These are phyloP conservation scores for Mirza zaza DNA, from an alignment of 2,113 vertebrate species.

Conservation along the genomic window DNA sequence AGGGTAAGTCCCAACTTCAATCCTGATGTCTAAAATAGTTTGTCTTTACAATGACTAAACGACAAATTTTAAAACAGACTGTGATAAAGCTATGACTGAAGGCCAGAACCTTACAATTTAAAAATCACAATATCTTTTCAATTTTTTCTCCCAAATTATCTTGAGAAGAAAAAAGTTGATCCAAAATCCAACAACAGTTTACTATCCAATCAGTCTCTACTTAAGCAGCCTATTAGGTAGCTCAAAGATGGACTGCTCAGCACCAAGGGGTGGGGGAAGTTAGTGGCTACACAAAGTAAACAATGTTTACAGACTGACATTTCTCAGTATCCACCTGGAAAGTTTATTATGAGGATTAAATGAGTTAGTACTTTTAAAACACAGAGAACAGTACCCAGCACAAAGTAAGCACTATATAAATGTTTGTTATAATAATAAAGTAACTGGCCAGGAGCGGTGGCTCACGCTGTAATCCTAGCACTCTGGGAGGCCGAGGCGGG, in stretches of 20 bases:
- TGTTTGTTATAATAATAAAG: background rate
- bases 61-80: slow-evolving; percentile 12
- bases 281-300: background rate
- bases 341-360: slow-evolving; percentile 11
- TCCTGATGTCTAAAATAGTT: background rate
- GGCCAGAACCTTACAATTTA: background rate
- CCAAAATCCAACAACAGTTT: background rate
- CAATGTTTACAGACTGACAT: background rate
- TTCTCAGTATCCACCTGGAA: background rate
- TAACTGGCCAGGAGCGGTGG: no score
- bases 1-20: background rate
- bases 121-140: background rate
- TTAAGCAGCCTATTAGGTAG: background rate
- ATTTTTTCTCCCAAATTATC: background rate
- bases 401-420: background rate
- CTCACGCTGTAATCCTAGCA: no score
- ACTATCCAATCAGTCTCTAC: background rate
- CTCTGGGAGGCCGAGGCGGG: no score
- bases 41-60: slow-evolving; percentile 18
- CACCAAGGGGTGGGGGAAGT: background rate
- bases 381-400: background rate
- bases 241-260: background rate
- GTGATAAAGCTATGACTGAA: background rate
- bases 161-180: background rate
- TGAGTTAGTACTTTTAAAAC: slow-evolving; percentile 2